These are phyloP conservation scores for Orthosia gracilis DNA, from an alignment of 2,888 invertebrate species.

Conservation along the genomic window DNA sequence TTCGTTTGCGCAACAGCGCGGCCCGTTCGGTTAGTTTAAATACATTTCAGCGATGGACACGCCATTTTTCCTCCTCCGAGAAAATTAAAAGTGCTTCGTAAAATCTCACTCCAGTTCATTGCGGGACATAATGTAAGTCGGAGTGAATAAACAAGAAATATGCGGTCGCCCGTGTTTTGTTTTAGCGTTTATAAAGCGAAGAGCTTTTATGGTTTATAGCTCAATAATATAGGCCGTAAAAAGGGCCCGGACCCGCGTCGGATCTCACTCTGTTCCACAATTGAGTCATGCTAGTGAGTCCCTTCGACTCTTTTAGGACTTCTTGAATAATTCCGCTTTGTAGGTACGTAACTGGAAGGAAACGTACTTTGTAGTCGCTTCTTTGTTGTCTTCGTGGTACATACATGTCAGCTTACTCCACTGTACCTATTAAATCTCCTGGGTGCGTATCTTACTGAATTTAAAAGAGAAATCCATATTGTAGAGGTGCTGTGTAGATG, in stretches of 20 bases:
- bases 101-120: slow-evolving; percentile 79
- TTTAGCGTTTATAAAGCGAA: slow-evolving; percentile 84
- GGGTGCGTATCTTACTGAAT: slow-evolving; percentile 35
- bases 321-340: slow-evolving; percentile 79
- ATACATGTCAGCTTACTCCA: slow-evolving; percentile 55
- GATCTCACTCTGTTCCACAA: slow-evolving; percentile 80
- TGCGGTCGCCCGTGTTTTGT: slow-evolving; percentile 84
- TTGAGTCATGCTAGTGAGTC: slow-evolving; percentile 82
- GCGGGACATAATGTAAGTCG: slow-evolving; percentile 76
- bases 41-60: slow-evolving; percentile 60
- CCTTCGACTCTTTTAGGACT: slow-evolving; percentile 77
- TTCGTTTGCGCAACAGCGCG: slow-evolving; percentile 33
- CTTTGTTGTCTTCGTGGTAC: slow-evolving; percentile 69
- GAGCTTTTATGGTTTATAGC: slow-evolving; percentile 87
- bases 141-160: slow-evolving; percentile 84
- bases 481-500: slow-evolving; percentile 10
- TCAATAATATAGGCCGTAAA: slow-evolving; percentile 88
- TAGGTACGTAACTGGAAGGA: slow-evolving; percentile 72
- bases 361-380: slow-evolving; percentile 68
- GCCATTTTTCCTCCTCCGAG: slow-evolving; percentile 62
- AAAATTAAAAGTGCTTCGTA: slow-evolving; percentile 76
- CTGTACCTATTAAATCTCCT: slow-evolving; percentile 6
- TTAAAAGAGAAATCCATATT: slow-evolving; percentile 37
- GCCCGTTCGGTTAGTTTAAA: slow-evolving; percentile 57
- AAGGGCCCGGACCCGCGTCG: slow-evolving; percentile 79